Conservation (phyloP, 2,888 invertebrate species). For the Rhingia campestris region DNA sequence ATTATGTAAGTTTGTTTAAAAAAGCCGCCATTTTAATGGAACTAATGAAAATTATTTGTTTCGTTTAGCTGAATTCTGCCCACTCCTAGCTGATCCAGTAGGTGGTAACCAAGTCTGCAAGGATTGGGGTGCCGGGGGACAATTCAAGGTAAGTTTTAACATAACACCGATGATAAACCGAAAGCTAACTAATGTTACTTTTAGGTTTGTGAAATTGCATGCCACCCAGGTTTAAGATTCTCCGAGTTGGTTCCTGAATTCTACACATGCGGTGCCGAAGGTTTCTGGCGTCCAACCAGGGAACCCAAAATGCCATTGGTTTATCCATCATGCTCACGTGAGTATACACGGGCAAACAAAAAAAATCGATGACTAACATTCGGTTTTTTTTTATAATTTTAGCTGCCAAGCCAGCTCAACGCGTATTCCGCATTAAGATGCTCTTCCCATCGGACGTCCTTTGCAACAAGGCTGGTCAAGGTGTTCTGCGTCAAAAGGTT, state of each 20-base stretch:
- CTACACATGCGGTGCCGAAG: constrained; percentile 99
- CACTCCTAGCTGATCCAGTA: constrained; percentile 92
- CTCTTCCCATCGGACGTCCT: constrained; percentile 98
- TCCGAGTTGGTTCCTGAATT: constrained; percentile 97
- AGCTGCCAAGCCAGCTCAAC: constrained; percentile 95
- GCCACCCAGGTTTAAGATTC: constrained; percentile 93
- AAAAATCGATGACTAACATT: no score
- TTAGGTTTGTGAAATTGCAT: constrained; percentile 93
- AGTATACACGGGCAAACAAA: constrained; percentile 77
- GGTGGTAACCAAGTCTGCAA: constrained; percentile 96
- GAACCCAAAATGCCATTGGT: constrained; percentile 91
- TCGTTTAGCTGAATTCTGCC: constrained; percentile 93
- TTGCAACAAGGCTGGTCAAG: constrained; percentile 97
- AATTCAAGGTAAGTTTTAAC: constrained; percentile 87
- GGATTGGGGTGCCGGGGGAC: constrained; percentile 97
- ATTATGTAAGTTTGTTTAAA: constrained; percentile 86
- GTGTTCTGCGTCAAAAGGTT: constrained; percentile 94
- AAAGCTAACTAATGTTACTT: not conserved
- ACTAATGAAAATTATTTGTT: constrained; percentile 26
- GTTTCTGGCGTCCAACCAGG: constrained; percentile 96
- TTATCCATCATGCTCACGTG: constrained; percentile 96
- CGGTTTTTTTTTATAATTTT: constrained; percentile 75
- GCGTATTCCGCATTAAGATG: constrained; percentile 96
- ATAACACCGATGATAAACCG: not conserved
- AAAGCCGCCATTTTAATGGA: not conserved